Base-by-base conservation (phyloP, 1,140 invertebrate genomes). In the Drosophila mayri region DNA sequence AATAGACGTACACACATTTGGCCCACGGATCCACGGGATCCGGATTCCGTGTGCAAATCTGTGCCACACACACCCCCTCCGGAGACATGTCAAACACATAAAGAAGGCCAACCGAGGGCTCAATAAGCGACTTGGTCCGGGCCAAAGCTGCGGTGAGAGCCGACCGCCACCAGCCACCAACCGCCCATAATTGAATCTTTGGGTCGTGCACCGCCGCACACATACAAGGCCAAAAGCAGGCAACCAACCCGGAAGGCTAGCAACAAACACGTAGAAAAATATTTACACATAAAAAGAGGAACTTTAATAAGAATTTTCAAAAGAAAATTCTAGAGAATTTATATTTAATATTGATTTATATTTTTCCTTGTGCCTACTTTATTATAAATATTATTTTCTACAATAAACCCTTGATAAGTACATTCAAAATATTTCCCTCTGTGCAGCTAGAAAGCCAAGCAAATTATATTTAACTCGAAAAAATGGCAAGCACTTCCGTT, bases 101-200 rank as follows among this genome's bases (percentile, higher is more conserved):
- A 78, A 78, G 75, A 70, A 62, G 74, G 64, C 65, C 75, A 70
- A 70, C 63, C 73, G 76, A 57, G 64, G 50, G 75, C 57, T 62
- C 65, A 77, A 78, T 77, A 61, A 77, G 65, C 74, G 50, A 41
- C 52, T 32, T 50, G 38, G 28, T 58, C 50, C 52, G 60, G 67
- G 44, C 59, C 59, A 38, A 41, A 52, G 66, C 40, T 76, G 81
- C 25, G 44, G 76, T 52, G 49, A 46, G 64, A 54, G 52, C 18
- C 32, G 50, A 7, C 20, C 50, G 20, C 50, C 49, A 52, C 52
- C 50, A 25, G 63, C 60, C 63, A 68, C 66, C 62, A 54, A 67
- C 66, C 68, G 70, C 47, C 80, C 82, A 85, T 88, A 88, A 88
- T 88, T 88, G 85, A 88, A 90, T 84, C 81, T 72, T 71, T 71